Percentiles rank a stretch among this genome's conserved stretches.
Conservation (phyloP, 2,113 vertebrate species). For the Thalassarche chlororhynchos region DNA sequence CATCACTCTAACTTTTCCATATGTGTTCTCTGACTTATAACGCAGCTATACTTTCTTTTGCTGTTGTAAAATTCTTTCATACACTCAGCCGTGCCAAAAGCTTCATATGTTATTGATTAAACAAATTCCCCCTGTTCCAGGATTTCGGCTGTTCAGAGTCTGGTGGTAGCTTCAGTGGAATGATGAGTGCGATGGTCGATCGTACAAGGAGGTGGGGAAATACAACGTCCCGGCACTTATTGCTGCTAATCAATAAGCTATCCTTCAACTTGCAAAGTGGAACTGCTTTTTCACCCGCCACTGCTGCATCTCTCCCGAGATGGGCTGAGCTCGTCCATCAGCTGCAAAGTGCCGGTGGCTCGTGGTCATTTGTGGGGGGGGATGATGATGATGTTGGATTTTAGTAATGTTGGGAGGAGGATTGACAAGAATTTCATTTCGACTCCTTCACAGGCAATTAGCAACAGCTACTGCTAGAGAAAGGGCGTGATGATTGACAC, state of each 20-base stretch:
- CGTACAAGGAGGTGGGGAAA: background rate
- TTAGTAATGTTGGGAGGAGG: slow-evolving; percentile 6
- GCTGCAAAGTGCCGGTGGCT: background rate
- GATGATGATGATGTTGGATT: background rate
- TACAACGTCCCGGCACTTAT: background rate
- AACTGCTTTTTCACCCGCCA: background rate
- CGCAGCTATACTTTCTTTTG: slow-evolving; percentile 5
- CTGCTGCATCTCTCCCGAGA: background rate
- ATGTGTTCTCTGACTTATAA: slow-evolving; percentile 56
- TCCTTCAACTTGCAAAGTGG: background rate
- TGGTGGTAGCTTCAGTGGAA: background rate
- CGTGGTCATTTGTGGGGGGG: background rate
- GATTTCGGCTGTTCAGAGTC: background rate
- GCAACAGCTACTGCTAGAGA: background rate
- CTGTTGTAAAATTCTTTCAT: slow-evolving; percentile 32
- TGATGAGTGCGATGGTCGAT: background rate
- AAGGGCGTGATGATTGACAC: slow-evolving; percentile 36
- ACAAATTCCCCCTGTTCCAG: slow-evolving; percentile 36
- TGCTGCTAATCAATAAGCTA: background rate
- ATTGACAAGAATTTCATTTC: slow-evolving; percentile 41
- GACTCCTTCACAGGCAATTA: slow-evolving; percentile 53
- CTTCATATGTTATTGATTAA: slow-evolving; percentile 59
- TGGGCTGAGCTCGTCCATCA: background rate
- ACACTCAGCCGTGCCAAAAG: background rate
- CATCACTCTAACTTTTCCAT: slow-evolving; percentile 42